Evolutionary conservation across 2,797 vertebrate species (phyloP), one percentile per base, ranked within the genome.

Genomic region (Leptatherina wallacei): DNA sequence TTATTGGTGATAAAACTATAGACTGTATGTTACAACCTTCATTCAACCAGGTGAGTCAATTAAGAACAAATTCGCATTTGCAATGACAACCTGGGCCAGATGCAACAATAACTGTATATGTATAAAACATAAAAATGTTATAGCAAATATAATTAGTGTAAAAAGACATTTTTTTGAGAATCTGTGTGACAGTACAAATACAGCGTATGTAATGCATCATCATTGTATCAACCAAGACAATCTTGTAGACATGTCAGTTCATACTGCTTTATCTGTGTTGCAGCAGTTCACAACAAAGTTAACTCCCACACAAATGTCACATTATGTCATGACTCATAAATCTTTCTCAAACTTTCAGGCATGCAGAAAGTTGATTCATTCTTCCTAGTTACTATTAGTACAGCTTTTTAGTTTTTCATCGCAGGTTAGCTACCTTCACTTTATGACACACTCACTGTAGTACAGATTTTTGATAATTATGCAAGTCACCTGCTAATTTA

Each of bases 331-430:
- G 70, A 75, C 83, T 78, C 69, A 75, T 72, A 63, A 83, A 75
- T 63, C 38, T 42, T 76, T 82, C 74, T 74, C 33, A 75, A 64
- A 63, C 60, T 73, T 74, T 82, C 77, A 85, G 77, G 71, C 85
- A 84, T 73, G 85, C 83, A 75, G 84, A 87, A 85, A 75, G 73
- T 69, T 49, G 18, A 74, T 59, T 83, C 73, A 51, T 78, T 85
- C 77, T 59, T 75, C 72, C 62, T 65, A 32, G 14, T 55, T 68
- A 58, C 61, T 63, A 67, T 75, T 68, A 71, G 73, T 73, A 66
- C 49, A 32, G 56, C 16, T 8, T 58, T 38, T 71, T 57, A 64
- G 13, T 86, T 75, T 79, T 61, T 80, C 66, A 56, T 57, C 65
- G 80, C 5, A 59, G 72, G 79, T 64, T 59, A 69, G 61, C 77